A percentile compares a stretch with the other conserved stretches of the same genome.
phyloP scores from a whole-genome alignment of 1,140 invertebrate species.

The Onthophagus taurus region DNA sequence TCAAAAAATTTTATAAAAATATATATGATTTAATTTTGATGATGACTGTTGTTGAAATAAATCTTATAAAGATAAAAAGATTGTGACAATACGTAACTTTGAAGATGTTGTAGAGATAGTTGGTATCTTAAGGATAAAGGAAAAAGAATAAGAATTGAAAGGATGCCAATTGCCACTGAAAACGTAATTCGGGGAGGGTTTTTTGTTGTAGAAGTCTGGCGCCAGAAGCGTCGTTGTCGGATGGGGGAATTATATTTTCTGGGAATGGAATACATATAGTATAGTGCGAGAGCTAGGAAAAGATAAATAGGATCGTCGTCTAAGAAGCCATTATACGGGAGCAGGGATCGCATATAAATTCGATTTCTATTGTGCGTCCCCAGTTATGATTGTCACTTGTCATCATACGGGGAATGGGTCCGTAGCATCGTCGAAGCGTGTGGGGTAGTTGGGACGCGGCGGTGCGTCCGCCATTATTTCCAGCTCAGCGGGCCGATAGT shows the following conservation, averaged over 20 bases:
- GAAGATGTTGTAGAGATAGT: background rate
- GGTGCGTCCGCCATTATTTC: constrained; percentile 8
- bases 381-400: constrained; percentile 18
- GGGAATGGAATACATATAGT: background rate
- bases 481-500: constrained; percentile 12
- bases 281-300: background rate
- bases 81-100: background rate
- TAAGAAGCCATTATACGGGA: background rate
- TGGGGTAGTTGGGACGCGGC: constrained; percentile 6
- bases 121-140: background rate
- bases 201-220: constrained; percentile 1
- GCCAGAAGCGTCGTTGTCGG: constrained; percentile 4
- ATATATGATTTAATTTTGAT: too few species aligned
- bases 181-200: constrained; percentile 8
- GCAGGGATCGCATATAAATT: constrained; percentile 6
- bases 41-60: too few species aligned
- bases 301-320: background rate
- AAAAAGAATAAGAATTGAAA: constrained; percentile 6
- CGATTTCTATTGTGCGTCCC: constrained; percentile 3
- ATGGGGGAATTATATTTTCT: constrained; percentile 14
- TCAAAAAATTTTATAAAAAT: too few species aligned
- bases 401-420: constrained; percentile 14
- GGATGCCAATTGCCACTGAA: constrained; percentile 16
- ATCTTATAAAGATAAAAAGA: background rate
- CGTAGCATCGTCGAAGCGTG: too few species aligned